These are phyloP conservation scores for Sycophaga agraensis DNA, from an alignment of 1,140 invertebrate species.

Conservation along the genomic window DNA sequence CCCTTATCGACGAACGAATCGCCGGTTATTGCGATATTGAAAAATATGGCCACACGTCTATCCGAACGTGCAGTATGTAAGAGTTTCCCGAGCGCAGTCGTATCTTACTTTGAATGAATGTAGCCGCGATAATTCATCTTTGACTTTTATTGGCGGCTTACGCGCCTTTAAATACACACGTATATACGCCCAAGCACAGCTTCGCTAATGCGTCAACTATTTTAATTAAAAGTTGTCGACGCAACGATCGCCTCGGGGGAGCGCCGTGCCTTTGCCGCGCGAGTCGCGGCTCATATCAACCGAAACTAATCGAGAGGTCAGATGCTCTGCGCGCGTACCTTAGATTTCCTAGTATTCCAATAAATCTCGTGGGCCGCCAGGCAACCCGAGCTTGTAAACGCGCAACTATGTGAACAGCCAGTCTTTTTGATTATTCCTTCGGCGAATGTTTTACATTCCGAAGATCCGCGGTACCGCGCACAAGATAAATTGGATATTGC, in stretches of 20 bases:
- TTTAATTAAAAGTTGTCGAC: slow-evolving; percentile 20
- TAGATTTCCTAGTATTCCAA: slow-evolving; percentile 13
- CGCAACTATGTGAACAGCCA: slow-evolving; percentile 21
- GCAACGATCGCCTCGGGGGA: neutral
- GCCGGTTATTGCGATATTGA: too few species aligned
- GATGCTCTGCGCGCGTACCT: slow-evolving; percentile 10
- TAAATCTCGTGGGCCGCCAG: slow-evolving; percentile 2
- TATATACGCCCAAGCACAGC: too few species aligned
- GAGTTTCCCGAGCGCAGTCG: too few species aligned
- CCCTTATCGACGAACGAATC: too few species aligned
- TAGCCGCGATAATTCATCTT: neutral
- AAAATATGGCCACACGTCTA: too few species aligned
- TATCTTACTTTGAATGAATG: too few species aligned
- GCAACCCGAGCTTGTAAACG: neutral
- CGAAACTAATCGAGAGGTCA: slow-evolving; percentile 20
- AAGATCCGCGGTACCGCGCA: neutral
- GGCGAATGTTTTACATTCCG: neutral
- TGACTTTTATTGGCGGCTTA: slow-evolving; percentile 1
- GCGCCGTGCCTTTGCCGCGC: neutral
- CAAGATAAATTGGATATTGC: neutral
- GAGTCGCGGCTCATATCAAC: slow-evolving; percentile 2
- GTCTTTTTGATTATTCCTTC: slow-evolving; percentile 3
- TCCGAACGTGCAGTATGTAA: too few species aligned
- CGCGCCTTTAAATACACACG: too few species aligned
- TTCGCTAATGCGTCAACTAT: slow-evolving; percentile 16